Conservation (phyloP, 2,797 vertebrate species). For the Gallinago stenura region DNA sequence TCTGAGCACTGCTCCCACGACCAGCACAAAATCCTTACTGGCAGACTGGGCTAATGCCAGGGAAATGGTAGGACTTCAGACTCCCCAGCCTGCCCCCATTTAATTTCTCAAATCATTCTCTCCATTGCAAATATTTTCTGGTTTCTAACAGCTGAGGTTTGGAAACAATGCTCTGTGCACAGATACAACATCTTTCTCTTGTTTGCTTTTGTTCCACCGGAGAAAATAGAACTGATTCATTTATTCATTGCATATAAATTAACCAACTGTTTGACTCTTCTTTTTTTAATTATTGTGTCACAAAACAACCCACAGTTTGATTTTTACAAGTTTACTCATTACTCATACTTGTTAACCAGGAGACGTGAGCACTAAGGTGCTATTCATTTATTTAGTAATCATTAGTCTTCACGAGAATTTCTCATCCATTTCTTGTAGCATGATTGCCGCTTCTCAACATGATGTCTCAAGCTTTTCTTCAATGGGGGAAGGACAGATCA, state of each 20-base stretch:
- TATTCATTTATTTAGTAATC: not conserved
- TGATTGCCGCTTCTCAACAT: not conserved
- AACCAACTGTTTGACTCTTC: constrained; percentile 41
- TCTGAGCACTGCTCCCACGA: not conserved
- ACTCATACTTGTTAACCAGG: not conserved
- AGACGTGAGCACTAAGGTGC: not conserved
- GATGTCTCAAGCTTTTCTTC: not conserved
- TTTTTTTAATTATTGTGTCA: not conserved
- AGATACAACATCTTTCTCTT: not conserved
- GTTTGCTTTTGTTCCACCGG: constrained; percentile 16
- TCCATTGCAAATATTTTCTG: constrained; percentile 27
- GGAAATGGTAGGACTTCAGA: not conserved
- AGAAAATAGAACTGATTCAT: constrained; percentile 53
- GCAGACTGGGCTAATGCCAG: not conserved
- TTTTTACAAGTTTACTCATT: not conserved
- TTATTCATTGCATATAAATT: constrained; percentile 38
- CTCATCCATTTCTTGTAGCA: not conserved
- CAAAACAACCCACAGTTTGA: constrained; percentile 4
- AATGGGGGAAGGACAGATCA: not conserved
- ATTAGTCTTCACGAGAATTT: not conserved
- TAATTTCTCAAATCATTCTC: constrained; percentile 1
- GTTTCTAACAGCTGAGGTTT: constrained; percentile 32
- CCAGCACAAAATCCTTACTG: not conserved
- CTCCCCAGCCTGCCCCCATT: not conserved
- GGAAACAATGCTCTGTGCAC: constrained; percentile 11